phyloP scores from a whole-genome alignment of 1,140 invertebrate species.

The Caenorhabditis latens region DNA sequence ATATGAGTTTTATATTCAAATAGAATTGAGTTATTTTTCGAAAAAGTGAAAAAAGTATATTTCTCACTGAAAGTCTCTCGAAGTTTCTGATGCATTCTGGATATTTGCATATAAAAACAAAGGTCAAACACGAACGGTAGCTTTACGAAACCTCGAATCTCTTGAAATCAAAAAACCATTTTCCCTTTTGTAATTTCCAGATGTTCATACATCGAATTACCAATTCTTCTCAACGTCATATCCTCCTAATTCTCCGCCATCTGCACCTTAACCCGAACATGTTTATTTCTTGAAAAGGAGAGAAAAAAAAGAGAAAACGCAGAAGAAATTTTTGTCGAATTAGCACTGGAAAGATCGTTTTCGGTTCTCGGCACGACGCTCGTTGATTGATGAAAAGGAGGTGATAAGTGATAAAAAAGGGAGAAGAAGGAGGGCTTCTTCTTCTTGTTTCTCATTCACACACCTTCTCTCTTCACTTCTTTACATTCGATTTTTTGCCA shows the following conservation, averaged over 20 bases:
- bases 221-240: neutral
- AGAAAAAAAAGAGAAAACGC: conserved; percentile 14
- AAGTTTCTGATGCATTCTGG: no score
- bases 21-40: no score
- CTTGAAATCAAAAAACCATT: neutral
- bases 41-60: no score
- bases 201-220: conserved; percentile 25
- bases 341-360: conserved; percentile 25
- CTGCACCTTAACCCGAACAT: conserved; percentile 35
- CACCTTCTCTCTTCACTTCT: conserved; percentile 4
- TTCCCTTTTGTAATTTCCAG: neutral
- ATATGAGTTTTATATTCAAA: no score
- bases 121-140: no score
- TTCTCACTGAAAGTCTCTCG: no score
- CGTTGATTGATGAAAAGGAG: conserved; percentile 38
- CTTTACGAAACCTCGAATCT: no score
- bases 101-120: no score
- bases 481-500: conserved; percentile 28
- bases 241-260: neutral
- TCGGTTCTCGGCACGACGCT: conserved; percentile 47
- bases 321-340: conserved; percentile 19
- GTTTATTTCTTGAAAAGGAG: conserved; percentile 10
- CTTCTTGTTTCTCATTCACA: conserved; percentile 44
- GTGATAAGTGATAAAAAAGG: conserved; percentile 38
- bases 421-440: conserved; percentile 5